phyloP scores from a whole-genome alignment of 2,888 invertebrate genomes.

The Sceliomorpha sp. region DNA sequence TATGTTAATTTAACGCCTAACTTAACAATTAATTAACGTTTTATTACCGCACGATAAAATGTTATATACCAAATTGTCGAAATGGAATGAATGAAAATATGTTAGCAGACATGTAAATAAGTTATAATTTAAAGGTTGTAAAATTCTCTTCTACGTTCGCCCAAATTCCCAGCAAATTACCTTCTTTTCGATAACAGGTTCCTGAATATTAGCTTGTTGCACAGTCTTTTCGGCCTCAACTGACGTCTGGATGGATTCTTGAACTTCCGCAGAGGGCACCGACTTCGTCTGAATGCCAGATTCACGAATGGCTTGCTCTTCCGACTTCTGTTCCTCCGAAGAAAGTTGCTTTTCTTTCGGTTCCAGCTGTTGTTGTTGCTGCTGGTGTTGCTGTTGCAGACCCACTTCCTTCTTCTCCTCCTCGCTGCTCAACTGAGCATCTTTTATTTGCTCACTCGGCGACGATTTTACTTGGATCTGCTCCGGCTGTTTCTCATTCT shows the following conservation, averaged over 20 bases:
- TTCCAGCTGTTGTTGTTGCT: not conserved
- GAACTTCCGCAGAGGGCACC: constrained; percentile 11
- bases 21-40: not conserved
- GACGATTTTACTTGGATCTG: constrained; percentile 53
- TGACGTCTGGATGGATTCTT: constrained; percentile 4
- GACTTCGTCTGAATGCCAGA: constrained; percentile 32
- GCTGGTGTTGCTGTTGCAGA: too few species aligned
- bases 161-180: too few species aligned
- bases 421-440: constrained; percentile 50
- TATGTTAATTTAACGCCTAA: not conserved
- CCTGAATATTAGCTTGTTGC: constrained; percentile 31
- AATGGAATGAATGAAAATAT: too few species aligned
- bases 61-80: too few species aligned
- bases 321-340: constrained; percentile 41
- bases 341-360: constrained; percentile 10
- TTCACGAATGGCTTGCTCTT: constrained; percentile 43
- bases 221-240: constrained; percentile 13
- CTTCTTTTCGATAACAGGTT: constrained; percentile 38
- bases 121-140: too few species aligned
- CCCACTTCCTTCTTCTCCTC: constrained; percentile 60
- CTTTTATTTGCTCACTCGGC: constrained; percentile 21
- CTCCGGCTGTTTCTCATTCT: constrained; percentile 54
- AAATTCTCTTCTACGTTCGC: too few species aligned
- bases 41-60: not conserved
- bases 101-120: too few species aligned